phyloP scores from a whole-genome alignment of 1,140 invertebrate genomes.

The Drosophila setifemur region DNA sequence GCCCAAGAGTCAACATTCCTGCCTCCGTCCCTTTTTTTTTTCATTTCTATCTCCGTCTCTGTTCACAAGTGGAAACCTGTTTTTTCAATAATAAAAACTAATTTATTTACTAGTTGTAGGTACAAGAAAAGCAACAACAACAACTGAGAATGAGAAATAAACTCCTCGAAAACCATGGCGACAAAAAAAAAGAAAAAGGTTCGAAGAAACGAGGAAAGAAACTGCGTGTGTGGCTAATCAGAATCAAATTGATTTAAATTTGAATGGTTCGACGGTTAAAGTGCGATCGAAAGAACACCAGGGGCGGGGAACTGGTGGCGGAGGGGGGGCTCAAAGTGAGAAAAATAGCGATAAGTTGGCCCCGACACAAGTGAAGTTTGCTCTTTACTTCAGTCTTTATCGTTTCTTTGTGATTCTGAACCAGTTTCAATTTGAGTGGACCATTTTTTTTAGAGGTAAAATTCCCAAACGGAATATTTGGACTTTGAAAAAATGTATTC shows the following conservation, averaged over 20 bases:
- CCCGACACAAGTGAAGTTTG: conserved; percentile 11
- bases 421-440: conserved; percentile 6
- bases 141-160: background rate
- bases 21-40: conserved; percentile 6
- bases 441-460: background rate
- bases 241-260: conserved; percentile 80
- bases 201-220: conserved; percentile 20
- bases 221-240: conserved; percentile 79
- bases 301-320: background rate
- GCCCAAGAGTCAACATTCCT: conserved; percentile 34
- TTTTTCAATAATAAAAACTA: conserved; percentile 77
- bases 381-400: conserved; percentile 9
- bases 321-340: conserved; percentile 29
- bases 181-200: conserved; percentile 45
- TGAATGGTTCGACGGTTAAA: conserved; percentile 73
- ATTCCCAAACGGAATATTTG: too few relatives aligned
- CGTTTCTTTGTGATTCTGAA: conserved; percentile 11
- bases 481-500: too few relatives aligned
- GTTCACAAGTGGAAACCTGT: conserved; percentile 61
- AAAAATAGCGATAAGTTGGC: conserved; percentile 56
- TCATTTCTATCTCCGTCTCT: conserved; percentile 6
- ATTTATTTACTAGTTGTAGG: conserved; percentile 79
- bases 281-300: conserved; percentile 36
- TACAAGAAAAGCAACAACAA: conserved; percentile 52
- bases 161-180: conserved; percentile 36